A percentile compares a stretch with the other conserved stretches of the same genome.
Conservation (phyloP, 2,888 invertebrate species). For the Arge pagana region DNA sequence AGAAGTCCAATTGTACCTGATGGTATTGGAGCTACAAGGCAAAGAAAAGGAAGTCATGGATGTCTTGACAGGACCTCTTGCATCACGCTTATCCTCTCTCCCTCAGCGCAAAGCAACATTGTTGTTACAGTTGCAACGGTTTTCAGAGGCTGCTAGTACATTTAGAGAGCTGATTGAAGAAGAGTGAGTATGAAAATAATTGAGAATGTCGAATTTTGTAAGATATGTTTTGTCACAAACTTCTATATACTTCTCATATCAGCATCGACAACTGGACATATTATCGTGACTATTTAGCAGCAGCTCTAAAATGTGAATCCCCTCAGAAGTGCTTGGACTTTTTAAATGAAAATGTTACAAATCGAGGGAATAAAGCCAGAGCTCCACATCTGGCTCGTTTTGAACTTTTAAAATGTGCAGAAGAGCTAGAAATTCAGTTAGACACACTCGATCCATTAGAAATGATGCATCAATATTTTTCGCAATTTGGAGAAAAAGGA, state of each 20-base stretch:
- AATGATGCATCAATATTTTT: conserved; percentile 77
- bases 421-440: conserved; percentile 59
- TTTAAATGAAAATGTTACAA: conserved; percentile 48
- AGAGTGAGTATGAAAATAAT: conserved; percentile 62
- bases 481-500: conserved; percentile 82
- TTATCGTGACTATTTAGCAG: conserved; percentile 59
- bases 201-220: too few species aligned
- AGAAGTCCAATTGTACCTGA: conserved; percentile 88
- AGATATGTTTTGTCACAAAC: too few species aligned
- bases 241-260: too few species aligned
- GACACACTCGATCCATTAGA: conserved; percentile 63
- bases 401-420: conserved; percentile 70
- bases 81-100: conserved; percentile 48
- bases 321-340: conserved; percentile 53
- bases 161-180: conserved; percentile 76
- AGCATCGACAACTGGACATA: conserved; percentile 59
- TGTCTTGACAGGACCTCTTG: conserved; percentile 77
- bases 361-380: conserved; percentile 59
- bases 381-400: conserved; percentile 86
- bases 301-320: conserved; percentile 47
- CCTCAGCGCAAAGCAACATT: conserved; percentile 75
- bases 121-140: conserved; percentile 72
- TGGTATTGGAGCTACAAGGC: conserved; percentile 79
- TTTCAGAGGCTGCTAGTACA: conserved; percentile 74
- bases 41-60: conserved; percentile 82